Evolutionary conservation across 2,888 invertebrate species (phyloP).

Genomic region (Reticulitermes lucifugus): DNA sequence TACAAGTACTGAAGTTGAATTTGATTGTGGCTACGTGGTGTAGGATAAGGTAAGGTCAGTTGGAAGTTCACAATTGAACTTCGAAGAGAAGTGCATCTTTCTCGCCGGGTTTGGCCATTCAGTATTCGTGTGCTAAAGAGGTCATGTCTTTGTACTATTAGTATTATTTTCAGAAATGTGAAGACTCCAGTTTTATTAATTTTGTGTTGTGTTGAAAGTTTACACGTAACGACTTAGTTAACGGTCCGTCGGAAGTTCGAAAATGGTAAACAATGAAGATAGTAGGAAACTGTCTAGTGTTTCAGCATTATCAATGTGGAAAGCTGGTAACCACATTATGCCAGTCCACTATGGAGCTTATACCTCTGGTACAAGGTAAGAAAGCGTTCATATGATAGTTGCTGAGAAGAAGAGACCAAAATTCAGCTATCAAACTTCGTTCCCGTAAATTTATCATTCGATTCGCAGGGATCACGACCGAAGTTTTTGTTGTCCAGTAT

Average conservation of each 20-base stretch:
- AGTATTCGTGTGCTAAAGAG: conserved; percentile 52
- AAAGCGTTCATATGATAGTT: conserved; percentile 49
- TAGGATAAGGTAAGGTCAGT: conserved; percentile 54
- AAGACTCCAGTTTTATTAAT: conserved; percentile 54
- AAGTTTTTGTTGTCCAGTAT: neutral
- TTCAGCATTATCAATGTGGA: conserved; percentile 53
- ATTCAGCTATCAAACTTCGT: conserved; percentile 22
- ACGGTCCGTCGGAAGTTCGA: conserved; percentile 50
- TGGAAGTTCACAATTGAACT: conserved; percentile 51
- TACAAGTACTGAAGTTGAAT: conserved; percentile 48
- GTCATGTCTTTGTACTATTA: conserved; percentile 50
- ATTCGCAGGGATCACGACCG: conserved; percentile 23
- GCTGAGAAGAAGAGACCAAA: conserved; percentile 46
- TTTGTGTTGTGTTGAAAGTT: conserved; percentile 55
- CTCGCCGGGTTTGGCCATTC: conserved; percentile 50
- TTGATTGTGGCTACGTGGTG: conserved; percentile 51
- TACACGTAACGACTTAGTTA: conserved; percentile 51
- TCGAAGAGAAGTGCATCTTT: conserved; percentile 51
- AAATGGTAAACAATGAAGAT: conserved; percentile 51
- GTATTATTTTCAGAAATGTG: conserved; percentile 53
- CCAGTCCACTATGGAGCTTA: conserved; percentile 52
- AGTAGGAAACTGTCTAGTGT: conserved; percentile 53
- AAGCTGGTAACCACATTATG: conserved; percentile 52
- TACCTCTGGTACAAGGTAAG: conserved; percentile 54
- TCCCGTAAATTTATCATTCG: conserved; percentile 16